Base-by-base conservation (phyloP, 92 coral and sea anemone species). In the Phenganax stokvisi region DNA sequence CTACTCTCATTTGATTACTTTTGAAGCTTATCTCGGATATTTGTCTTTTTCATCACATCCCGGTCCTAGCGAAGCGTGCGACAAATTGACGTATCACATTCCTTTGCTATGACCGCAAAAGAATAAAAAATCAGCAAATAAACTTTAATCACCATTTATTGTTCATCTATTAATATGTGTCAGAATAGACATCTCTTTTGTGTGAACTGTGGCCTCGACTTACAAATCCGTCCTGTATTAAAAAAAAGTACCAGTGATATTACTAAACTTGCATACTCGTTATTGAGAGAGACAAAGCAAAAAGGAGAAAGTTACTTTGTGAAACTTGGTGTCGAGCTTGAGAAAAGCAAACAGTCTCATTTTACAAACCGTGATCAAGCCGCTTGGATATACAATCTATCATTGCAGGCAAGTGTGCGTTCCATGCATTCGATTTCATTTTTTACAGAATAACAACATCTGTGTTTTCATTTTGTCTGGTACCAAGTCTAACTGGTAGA, bases 61-160 rank as follows among this genome's bases (percentile, higher is more conserved):
- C 47, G 52, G 15, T 37, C 47, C 5, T 5, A 5, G 47, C 47
- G 47, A 37, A 37, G 47, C 47, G 5, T 37, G 47, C 52, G 15
- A 13, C 73, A 68, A 68, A 6, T 0, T 37, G 15, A 68, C 53
- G 20, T 68, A 68, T 68, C 6, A 68, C 6, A 30, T 37, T 27
- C 31, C 73, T 37, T 68, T 37, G 73, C 52, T 12, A 10, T 30
- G 73, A 68, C 10, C 47, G 73, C 6, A 37, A 61, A 25, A 57
- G 69, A 76, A 76, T 27, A 60, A 31, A 47, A 57, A 31, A 1
- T 28, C 12, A 76, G 59, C 81, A 57, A 76, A 57, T 76, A 59
- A 76, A 15, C 27, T 76, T 76, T 76, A 76, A 76, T 76, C 25
- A 76, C 81, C 67, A 30, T 60, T 57, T 30, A 60, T 58, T 57